Percentiles rank a stretch among this genome's conserved stretches.
Evolutionary conservation across 2,113 vertebrate genomes (phyloP).

Genomic region (Hemiscyllium ocellatum): DNA sequence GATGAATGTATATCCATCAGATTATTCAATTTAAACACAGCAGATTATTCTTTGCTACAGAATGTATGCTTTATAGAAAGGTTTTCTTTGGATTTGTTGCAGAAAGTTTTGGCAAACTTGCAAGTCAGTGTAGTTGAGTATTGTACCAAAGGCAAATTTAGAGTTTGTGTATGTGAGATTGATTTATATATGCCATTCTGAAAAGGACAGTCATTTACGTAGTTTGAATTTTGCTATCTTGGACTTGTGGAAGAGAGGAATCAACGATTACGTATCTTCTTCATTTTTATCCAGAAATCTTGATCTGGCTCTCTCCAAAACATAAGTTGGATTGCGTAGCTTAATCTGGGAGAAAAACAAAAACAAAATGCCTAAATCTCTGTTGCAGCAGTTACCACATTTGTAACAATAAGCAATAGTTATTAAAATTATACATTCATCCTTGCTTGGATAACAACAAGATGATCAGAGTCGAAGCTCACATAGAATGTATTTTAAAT

Average conservation of each 20-base stretch:
- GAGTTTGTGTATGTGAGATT: not conserved
- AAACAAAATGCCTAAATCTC: not conserved
- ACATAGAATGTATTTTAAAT: no score
- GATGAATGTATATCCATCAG: not conserved
- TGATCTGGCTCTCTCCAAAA: constrained; percentile 54
- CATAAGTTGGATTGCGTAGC: constrained; percentile 60
- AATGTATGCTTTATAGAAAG: not conserved
- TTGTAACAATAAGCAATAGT: not conserved
- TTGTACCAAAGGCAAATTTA: not conserved
- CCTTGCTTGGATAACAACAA: no score
- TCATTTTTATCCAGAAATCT: constrained; percentile 34
- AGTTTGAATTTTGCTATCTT: not conserved
- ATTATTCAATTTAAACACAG: not conserved
- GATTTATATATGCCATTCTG: not conserved
- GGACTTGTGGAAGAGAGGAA: not conserved
- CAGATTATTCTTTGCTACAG: not conserved
- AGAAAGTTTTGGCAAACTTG: not conserved
- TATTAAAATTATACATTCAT: not conserved
- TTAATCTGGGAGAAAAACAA: constrained; percentile 55
- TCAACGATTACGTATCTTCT: not conserved
- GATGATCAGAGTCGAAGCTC: no score
- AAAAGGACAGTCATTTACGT: not conserved
- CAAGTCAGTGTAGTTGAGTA: not conserved
- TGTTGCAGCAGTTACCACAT: not conserved
- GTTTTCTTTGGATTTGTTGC: not conserved